Conservation (phyloP, 30 jellyfish, hydroid and myxozoan genomes). For the Turritopsis dohrnii region DNA sequence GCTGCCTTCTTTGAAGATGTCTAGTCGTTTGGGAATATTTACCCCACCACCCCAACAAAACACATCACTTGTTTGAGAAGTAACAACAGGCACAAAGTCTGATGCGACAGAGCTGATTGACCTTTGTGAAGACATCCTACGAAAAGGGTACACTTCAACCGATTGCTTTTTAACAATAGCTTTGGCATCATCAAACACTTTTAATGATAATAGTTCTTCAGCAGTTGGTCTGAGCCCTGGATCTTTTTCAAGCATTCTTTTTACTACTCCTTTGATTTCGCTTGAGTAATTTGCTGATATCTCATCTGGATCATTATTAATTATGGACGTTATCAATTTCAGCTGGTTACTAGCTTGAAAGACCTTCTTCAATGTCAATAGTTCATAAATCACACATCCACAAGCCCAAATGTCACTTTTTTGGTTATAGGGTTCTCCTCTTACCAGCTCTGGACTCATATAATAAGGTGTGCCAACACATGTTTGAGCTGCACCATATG, state of each 20-base stretch:
- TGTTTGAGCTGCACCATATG: conserved; percentile 63
- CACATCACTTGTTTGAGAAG: conserved; percentile 84
- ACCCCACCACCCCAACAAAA: conserved; percentile 99
- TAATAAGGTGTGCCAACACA: conserved; percentile 95
- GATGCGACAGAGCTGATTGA: conserved; percentile 34
- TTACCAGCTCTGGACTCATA: conserved; percentile 93
- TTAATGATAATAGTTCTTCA: conserved; percentile 28
- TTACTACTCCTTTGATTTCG: conserved; percentile 40
- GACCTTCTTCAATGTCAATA: conserved; percentile 69
- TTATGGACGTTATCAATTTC: conserved; percentile 59
- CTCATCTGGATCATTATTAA: conserved; percentile 53
- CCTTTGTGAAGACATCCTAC: conserved; percentile 21
- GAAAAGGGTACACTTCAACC: not conserved
- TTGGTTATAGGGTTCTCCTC: conserved; percentile 74
- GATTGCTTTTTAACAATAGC: not conserved
- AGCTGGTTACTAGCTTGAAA: conserved; percentile 89
- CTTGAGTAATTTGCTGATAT: conserved; percentile 48
- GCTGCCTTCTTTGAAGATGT: conserved; percentile 56
- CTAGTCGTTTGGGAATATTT: conserved; percentile 67
- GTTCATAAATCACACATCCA: conserved; percentile 95
- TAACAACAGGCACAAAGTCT: conserved; percentile 63
- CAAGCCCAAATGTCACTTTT: conserved; percentile 98
- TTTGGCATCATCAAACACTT: conserved; percentile 23
- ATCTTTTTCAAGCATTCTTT: conserved; percentile 52
- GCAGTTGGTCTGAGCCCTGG: conserved; percentile 66